Percentiles rank a stretch among this genome's conserved stretches.
phyloP scores from a whole-genome alignment of 2,888 invertebrate genomes.

The Hypolimnas misippus region DNA sequence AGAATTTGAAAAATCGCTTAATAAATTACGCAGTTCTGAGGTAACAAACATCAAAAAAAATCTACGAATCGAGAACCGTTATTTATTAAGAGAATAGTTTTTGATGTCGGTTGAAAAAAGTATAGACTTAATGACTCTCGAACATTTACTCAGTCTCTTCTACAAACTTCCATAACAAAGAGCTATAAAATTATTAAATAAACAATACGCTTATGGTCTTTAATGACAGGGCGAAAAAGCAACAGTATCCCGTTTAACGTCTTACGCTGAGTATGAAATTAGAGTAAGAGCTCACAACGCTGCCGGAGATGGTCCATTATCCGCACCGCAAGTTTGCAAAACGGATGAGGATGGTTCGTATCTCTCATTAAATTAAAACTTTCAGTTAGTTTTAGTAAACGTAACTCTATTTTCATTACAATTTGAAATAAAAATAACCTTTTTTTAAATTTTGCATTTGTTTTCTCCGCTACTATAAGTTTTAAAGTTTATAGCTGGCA shows the following conservation, averaged over 20 bases:
- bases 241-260: constrained; percentile 90
- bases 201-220: constrained; percentile 1
- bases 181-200: constrained; percentile 5
- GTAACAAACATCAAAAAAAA: too few species aligned
- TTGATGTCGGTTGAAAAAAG: not conserved
- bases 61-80: too few species aligned
- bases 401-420: not conserved
- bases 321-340: constrained; percentile 89
- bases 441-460: too few species aligned
- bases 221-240: constrained; percentile 86
- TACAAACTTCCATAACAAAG: not conserved
- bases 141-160: not conserved
- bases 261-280: constrained; percentile 94
- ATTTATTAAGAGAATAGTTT: too few species aligned
- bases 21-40: too few species aligned
- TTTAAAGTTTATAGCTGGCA: too few species aligned
- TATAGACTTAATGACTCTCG: not conserved
- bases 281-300: constrained; percentile 93
- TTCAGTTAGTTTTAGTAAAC: not conserved
- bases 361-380: constrained; percentile 5
- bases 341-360: constrained; percentile 92
- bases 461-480: too few species aligned
- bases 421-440: too few species aligned
- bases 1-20: too few species aligned
- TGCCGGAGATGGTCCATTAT: constrained; percentile 92